A percentile compares a stretch with the other conserved stretches of the same genome.
phyloP scores from a whole-genome alignment of 2,113 vertebrate genomes.

The Lycaon pictus region DNA sequence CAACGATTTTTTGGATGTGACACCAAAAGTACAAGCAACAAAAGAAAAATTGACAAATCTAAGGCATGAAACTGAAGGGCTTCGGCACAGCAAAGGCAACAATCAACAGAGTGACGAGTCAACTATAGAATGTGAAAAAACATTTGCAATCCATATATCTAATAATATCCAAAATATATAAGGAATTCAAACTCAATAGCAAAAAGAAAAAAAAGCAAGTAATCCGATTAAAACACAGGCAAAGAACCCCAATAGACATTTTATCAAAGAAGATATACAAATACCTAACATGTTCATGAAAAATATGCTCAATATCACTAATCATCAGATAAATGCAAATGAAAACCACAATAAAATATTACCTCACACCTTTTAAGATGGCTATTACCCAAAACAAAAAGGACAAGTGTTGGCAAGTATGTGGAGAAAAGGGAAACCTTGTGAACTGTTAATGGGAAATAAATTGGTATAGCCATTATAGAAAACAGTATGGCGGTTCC shows the following conservation, averaged over 20 bases:
- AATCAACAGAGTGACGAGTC: background rate
- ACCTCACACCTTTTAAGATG: background rate
- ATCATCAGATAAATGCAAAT: background rate
- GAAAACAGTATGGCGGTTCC: background rate
- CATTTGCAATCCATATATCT: background rate
- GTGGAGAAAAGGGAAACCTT: background rate
- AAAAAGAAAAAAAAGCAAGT: background rate
- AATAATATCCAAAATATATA: background rate
- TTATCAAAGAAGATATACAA: background rate
- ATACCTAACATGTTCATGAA: background rate
- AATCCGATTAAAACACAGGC: background rate
- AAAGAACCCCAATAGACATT: background rate
- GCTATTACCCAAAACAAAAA: background rate
- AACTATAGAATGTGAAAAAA: background rate
- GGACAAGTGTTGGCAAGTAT: background rate
- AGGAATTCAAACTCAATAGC: background rate
- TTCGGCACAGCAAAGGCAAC: background rate
- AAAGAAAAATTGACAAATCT: background rate
- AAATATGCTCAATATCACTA: background rate
- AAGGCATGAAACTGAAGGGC: background rate
- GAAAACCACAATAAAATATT: background rate
- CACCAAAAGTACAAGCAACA: background rate
- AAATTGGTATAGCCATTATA: background rate
- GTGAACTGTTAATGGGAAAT: background rate
- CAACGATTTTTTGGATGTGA: background rate